A percentile compares a stretch with the other conserved stretches of the same genome.
Evolutionary conservation across 2,888 invertebrate species (phyloP).

Genomic region (Strigamia maritima): DNA sequence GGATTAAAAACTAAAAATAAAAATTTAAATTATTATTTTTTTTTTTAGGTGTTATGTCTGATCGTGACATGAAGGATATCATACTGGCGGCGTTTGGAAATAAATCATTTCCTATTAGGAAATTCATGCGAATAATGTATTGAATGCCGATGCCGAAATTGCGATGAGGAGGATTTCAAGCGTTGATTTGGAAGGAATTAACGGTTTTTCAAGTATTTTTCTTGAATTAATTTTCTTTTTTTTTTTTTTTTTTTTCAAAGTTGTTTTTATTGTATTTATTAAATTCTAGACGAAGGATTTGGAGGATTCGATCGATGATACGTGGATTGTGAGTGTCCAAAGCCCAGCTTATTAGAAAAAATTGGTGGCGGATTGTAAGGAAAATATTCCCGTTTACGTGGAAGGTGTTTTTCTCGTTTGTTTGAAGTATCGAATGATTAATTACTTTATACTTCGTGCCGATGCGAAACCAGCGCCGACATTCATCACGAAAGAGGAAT

Average conservation of each 20-base stretch:
- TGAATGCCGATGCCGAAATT: constrained; percentile 82
- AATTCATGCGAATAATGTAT: constrained; percentile 59
- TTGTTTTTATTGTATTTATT: too few relatives aligned
- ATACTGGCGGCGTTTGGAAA: constrained; percentile 81
- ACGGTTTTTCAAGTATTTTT: constrained; percentile 44
- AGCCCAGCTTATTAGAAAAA: constrained; percentile 70
- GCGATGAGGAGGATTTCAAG: constrained; percentile 80
- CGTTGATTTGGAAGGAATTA: constrained; percentile 68
- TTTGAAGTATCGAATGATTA: constrained; percentile 68
- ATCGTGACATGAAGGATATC: constrained; percentile 79
- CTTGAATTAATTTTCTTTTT: not conserved
- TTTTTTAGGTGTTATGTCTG: constrained; percentile 80
- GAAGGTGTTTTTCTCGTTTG: constrained; percentile 82
- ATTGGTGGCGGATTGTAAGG: constrained; percentile 64
- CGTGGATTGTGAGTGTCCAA: constrained; percentile 88
- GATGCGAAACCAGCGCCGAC: constrained; percentile 59
- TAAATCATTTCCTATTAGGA: constrained; percentile 58
- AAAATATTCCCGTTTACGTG: constrained; percentile 67
- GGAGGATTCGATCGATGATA: constrained; percentile 74
- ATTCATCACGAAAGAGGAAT: constrained; percentile 49
- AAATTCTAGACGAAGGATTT: constrained; percentile 64
- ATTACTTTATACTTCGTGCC: constrained; percentile 78
- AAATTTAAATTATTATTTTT: constrained; percentile 40
- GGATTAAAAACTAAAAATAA: not conserved
- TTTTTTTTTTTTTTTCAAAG: too few relatives aligned